These are phyloP conservation scores for Brachypodius melanocephalos DNA, from an alignment of 2,113 vertebrate species.

Conservation along the genomic window DNA sequence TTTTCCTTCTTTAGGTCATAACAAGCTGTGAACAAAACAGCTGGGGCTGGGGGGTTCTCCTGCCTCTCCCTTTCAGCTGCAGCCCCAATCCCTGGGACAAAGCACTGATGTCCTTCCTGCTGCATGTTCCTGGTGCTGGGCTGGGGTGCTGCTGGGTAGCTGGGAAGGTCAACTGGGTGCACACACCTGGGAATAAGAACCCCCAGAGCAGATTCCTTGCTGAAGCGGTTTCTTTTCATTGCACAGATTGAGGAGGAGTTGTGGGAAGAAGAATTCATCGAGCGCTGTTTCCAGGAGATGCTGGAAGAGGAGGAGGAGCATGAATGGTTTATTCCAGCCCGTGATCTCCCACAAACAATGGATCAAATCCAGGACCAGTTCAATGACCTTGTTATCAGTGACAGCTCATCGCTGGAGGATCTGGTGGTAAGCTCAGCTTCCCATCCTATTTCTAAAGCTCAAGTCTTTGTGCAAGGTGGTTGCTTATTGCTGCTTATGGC, in stretches of 20 bases:
- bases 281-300: slow-evolving; percentile 92
- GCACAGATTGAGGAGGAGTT: slow-evolving; percentile 89
- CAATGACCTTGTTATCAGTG: slow-evolving; percentile 83
- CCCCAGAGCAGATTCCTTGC: background rate
- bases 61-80: background rate
- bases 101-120: background rate
- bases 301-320: slow-evolving; percentile 90
- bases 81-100: background rate
- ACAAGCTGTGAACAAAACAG: background rate
- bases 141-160: background rate
- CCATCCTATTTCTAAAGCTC: background rate
- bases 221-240: background rate
- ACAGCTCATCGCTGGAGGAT: slow-evolving; percentile 79
- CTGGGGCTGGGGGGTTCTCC: background rate
- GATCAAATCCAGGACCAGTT: slow-evolving; percentile 86
- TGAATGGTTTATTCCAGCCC: slow-evolving; percentile 91
- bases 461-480: background rate
- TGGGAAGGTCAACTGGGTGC: background rate
- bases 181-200: background rate
- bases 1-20: background rate
- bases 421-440: slow-evolving; percentile 79
- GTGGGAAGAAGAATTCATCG: slow-evolving; percentile 94
- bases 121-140: background rate
- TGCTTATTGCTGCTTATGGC: background rate
- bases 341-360: slow-evolving; percentile 85